Evolutionary conservation across 2,113 vertebrate species (phyloP), one percentile per base, ranked within the genome.

Genomic region (Fregata magnificens): DNA sequence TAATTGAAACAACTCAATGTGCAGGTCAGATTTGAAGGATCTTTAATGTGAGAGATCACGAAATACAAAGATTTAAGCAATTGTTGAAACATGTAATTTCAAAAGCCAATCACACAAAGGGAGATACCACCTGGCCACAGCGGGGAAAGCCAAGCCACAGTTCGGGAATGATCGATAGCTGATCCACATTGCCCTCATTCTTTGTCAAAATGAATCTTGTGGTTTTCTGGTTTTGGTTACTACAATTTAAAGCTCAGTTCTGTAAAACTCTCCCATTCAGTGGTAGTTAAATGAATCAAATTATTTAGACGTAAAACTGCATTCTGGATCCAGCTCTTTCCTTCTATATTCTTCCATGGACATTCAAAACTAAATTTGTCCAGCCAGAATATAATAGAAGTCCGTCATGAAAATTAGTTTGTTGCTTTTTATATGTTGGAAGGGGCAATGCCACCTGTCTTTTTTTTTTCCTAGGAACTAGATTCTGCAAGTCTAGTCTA

Each of bases 1-100:
- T 96, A 90, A 96, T 93, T 91, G 95, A 91, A 97, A 74, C 77
- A 96, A 79, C 63, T 97, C 87, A 80, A 44, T 84, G 96, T 63
- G 70, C 86, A 95, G 93, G 74, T 88, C 73, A 65, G 56, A 32
- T 86, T 22, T 42, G 87, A 89, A 93, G 82, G 69, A 80, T 83
- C 77, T 85, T 77, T 58, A 69, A n/a, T 49, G 82, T 24, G 49
- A 80, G 78, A 80, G 69, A 88, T 81, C 66, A 70, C 26, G 26
- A 90, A 96, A 87, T 31, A 42, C 69, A 58, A 45, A 73, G 56
- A 52, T 82, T 59, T 47, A 59, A 59, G 53, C 49, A 70, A 13
- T 47, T 80, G 74, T 53, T 72, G 83, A 69, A 77, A 87, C 29
- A 40, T 28, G 6, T 56, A 16, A 90, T 88, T 94, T 88, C 36